Conservation (phyloP, 2,797 vertebrate genomes). For the Smutsia gigantea region DNA sequence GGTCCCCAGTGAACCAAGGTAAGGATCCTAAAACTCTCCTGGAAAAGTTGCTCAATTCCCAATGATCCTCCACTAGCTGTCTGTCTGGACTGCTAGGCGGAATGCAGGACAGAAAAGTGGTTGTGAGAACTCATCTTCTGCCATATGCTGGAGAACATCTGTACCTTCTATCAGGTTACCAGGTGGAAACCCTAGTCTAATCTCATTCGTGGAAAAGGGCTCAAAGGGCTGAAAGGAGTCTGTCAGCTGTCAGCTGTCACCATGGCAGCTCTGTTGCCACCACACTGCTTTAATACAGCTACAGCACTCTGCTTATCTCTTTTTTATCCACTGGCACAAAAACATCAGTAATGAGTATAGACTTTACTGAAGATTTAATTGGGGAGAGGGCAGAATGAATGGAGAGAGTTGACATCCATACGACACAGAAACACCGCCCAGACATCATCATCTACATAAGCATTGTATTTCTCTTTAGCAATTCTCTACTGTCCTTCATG, state of each 20-base stretch:
- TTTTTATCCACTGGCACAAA: neutral
- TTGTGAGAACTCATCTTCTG: neutral
- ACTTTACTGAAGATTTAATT: neutral
- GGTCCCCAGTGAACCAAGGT: neutral
- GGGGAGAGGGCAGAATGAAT: neutral
- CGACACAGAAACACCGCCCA: neutral
- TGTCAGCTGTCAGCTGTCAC: neutral
- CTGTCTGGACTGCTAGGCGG: neutral
- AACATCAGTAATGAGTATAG: neutral
- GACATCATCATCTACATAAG: neutral
- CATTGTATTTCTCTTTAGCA: neutral
- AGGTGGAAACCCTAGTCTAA: neutral
- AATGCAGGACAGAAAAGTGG: neutral
- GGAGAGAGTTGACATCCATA: neutral
- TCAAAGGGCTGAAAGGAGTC: neutral
- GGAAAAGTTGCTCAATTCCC: slow-evolving; percentile 1
- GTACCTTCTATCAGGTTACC: neutral
- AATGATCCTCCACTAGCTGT: neutral
- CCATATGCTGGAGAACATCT: neutral
- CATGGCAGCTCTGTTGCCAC: neutral
- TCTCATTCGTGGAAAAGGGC: neutral
- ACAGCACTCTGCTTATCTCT: neutral
- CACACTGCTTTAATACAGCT: neutral
- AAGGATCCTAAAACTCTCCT: neutral
- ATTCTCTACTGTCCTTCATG: neutral